Evolutionary conservation across 2,888 invertebrate genomes (phyloP).

Genomic region (Synergus itoensis): DNA sequence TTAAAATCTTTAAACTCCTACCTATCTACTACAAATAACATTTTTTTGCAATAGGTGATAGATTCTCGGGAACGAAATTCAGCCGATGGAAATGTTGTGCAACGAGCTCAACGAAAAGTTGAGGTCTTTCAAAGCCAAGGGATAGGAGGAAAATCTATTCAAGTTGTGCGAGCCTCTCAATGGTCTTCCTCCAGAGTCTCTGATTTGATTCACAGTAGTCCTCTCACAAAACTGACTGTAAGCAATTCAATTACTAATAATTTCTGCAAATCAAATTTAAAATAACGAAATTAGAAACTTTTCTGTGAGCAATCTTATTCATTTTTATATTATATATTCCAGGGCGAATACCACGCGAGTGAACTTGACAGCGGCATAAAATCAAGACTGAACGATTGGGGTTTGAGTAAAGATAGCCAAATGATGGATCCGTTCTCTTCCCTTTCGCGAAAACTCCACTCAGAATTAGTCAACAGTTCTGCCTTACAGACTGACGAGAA

Average conservation of each 20-base stretch:
- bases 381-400: constrained; percentile 49
- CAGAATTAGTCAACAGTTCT: constrained; percentile 73
- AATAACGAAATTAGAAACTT: too few species aligned
- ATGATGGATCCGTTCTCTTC: constrained; percentile 73
- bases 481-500: constrained; percentile 38
- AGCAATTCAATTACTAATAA: neutral
- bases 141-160: constrained; percentile 63
- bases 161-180: constrained; percentile 67
- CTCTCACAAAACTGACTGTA: constrained; percentile 24
- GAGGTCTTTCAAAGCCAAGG: constrained; percentile 69
- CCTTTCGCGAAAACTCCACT: constrained; percentile 78
- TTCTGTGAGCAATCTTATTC: too few species aligned
- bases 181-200: constrained; percentile 69
- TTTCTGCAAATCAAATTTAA: neutral
- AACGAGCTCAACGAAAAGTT: constrained; percentile 71
- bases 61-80: constrained; percentile 80
- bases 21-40: neutral
- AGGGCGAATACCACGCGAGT: constrained; percentile 42
- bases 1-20: too few species aligned
- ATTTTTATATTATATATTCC: neutral
- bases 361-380: constrained; percentile 37
- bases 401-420: constrained; percentile 50
- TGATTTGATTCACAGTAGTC: constrained; percentile 53
- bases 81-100: constrained; percentile 79
- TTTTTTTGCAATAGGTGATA: constrained; percentile 76